Percentiles rank a stretch among this genome's conserved stretches.
Evolutionary conservation across 2,797 vertebrate genomes (phyloP).

Genomic region (Aldrovandia affinis): DNA sequence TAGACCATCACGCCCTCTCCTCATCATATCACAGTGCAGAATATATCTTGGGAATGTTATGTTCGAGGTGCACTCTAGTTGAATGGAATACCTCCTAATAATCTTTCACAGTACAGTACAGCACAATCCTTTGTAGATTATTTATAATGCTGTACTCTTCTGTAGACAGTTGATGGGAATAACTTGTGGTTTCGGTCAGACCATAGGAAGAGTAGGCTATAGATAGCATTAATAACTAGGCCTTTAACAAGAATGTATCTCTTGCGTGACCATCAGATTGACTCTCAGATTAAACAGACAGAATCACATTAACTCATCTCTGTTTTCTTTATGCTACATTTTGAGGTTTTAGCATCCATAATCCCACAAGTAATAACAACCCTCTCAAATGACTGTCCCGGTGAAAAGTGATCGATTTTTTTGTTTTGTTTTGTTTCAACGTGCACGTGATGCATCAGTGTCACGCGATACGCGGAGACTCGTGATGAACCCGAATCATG

Average conservation of each 20-base stretch:
- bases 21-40: not conserved
- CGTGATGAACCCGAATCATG: constrained; percentile 30
- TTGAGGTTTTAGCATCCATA: constrained; percentile 47
- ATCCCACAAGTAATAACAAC: constrained; percentile 56
- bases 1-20: not conserved
- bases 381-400: constrained; percentile 43
- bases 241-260: constrained; percentile 62
- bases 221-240: constrained; percentile 64
- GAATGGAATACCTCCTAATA: not conserved
- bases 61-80: not conserved
- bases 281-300: constrained; percentile 70
- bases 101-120: not conserved
- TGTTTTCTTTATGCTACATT: constrained; percentile 55
- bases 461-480: constrained; percentile 26
- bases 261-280: constrained; percentile 64
- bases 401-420: constrained; percentile 29
- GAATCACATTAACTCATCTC: constrained; percentile 58
- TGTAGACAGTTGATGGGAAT: constrained; percentile 34
- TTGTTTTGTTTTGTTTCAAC: constrained; percentile 4
- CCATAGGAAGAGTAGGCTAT: constrained; percentile 45
- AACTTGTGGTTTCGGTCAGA: constrained; percentile 48
- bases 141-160: not conserved
- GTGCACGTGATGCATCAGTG: not conserved
- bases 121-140: not conserved
- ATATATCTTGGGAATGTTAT: not conserved